Evolutionary conservation across 2,113 vertebrate species (phyloP).

Genomic region (Odocoileus virginianus): DNA sequence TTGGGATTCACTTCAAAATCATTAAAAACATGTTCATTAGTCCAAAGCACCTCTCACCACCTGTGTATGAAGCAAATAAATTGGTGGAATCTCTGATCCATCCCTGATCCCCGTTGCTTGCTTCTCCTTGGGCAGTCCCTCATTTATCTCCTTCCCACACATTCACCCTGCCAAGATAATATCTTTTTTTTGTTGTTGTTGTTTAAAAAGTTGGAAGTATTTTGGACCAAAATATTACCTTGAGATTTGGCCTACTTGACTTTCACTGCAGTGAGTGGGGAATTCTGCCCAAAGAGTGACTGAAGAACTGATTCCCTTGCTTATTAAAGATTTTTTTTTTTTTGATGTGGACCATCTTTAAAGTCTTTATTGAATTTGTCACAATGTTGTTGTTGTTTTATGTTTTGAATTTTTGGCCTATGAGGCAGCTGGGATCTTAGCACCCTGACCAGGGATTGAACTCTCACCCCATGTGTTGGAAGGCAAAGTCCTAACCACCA

Average conservation of each 20-base stretch:
- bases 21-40: conserved; percentile 59
- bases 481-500: neutral
- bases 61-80: conserved; percentile 31
- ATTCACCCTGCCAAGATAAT: neutral
- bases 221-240: conserved; percentile 18
- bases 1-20: conserved; percentile 40
- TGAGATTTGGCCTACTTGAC: neutral
- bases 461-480: neutral
- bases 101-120: neutral
- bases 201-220: conserved; percentile 39
- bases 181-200: neutral
- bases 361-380: neutral
- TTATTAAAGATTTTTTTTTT: neutral
- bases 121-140: neutral
- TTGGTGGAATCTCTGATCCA: neutral
- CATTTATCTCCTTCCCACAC: neutral
- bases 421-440: neutral
- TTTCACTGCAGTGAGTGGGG: neutral
- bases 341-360: neutral
- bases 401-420: neutral
- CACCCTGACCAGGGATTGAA: neutral
- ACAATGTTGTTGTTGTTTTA: neutral
- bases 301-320: neutral
- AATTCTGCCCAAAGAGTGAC: neutral
- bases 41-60: conserved; percentile 25